Evolutionary conservation across 1,140 invertebrate genomes (phyloP).

Genomic region (Uloborus diversus): DNA sequence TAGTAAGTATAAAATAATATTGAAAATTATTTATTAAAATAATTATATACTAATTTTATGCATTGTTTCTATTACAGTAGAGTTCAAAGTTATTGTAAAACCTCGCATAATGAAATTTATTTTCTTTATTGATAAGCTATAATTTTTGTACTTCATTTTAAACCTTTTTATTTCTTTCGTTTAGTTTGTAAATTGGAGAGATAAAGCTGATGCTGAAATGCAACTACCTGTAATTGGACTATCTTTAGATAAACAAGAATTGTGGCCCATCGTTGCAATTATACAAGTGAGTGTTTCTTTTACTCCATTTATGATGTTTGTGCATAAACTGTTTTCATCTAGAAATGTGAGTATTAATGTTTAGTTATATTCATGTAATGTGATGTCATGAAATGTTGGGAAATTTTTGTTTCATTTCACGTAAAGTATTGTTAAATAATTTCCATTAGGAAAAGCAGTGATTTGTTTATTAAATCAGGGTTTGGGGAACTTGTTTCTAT

Average conservation of each 20-base stretch:
- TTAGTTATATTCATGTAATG: not conserved
- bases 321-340: not conserved
- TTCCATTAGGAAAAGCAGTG: not conserved
- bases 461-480: no score
- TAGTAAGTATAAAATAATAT: not conserved
- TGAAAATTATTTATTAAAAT: not conserved
- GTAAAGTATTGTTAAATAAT: not conserved
- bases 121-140: not conserved
- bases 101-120: not conserved
- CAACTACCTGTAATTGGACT: conserved; percentile 11
- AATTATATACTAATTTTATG: not conserved
- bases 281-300: not conserved
- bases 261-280: conserved; percentile 28
- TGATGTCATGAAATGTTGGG: not conserved
- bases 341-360: not conserved
- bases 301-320: not conserved
- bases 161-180: not conserved
- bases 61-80: not conserved
- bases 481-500: no score
- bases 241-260: not conserved
- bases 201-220: conserved; percentile 1
- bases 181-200: conserved; percentile 24
- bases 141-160: not conserved
- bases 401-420: not conserved
- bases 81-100: not conserved